Evolutionary conservation across 2,797 vertebrate genomes (phyloP), one percentile per base, ranked within the genome.

Genomic region (Liasis olivaceus): DNA sequence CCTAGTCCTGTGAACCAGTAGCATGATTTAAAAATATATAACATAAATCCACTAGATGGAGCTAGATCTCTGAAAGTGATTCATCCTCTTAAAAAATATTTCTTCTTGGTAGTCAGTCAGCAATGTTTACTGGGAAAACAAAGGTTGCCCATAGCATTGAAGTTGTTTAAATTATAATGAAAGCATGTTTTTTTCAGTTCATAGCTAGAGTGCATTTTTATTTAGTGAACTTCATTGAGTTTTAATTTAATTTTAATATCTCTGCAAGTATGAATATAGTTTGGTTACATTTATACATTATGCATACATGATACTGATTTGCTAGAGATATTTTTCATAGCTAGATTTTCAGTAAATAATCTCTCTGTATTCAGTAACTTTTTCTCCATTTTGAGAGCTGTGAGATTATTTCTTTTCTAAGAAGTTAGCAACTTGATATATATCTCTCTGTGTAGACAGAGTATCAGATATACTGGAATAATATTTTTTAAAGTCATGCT

Each of bases 11-110:
- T 42, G 36, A 90, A 88, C 7, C 86, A 64, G 12, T 63, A 14
- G 31, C 28, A 91, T 0, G 31, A 26, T 93, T 92, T 87, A 22
- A 90, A 90, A 62, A 8, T 6, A 58, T 93, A 9, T 86, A 26
- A 91, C n/a, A 28, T 15, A 85, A 0, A 58, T 85, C 94, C 97
- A 96, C 97, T 97, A 98, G 97, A 94, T 97, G 97, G 97, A 85
- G 95, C 93, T 94, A 60, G 22, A 56, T 95, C 93, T 93, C 96
- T 95, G 94, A 96, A 96, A 96, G 91, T 91, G 56, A 22, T 58
- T 5, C 11, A 22, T 0, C 22, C 15, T 12, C 69, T 63, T 5
- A 36, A 22, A 42, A 47, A 60, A 60, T 94, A 8, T 22, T 3
- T 1, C 63, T 86, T 4, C 0, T 89, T 66, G 26, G 36, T 58